These are phyloP conservation scores for Salminus brasiliensis DNA, from an alignment of 2,113 vertebrate genomes.

Conservation along the genomic window DNA sequence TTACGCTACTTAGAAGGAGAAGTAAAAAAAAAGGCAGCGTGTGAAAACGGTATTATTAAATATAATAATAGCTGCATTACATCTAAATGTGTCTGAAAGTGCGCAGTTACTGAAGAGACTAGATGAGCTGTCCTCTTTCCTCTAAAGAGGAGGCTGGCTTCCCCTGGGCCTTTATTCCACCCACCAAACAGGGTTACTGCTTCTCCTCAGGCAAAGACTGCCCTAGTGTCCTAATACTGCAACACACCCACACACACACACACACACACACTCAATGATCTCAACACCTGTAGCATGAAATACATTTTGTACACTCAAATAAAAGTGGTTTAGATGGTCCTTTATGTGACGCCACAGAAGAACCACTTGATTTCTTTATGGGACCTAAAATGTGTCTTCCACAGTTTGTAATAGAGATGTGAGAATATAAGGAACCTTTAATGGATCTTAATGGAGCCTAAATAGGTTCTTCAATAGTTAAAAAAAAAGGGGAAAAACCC, in stretches of 20 bases:
- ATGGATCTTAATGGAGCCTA: too few species aligned
- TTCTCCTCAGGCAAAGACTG: slow-evolving; percentile 71
- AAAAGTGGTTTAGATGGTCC: background rate
- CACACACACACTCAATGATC: background rate
- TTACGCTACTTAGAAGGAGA: slow-evolving; percentile 58
- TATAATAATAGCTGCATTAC: slow-evolving; percentile 58
- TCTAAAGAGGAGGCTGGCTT: slow-evolving; percentile 52
- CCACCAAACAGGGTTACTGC: slow-evolving; percentile 73
- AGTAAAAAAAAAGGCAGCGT: slow-evolving; percentile 23
- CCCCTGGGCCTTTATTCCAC: slow-evolving; percentile 53
- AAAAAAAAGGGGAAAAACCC: too few species aligned
- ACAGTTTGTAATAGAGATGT: too few species aligned
- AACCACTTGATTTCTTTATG: too few species aligned
- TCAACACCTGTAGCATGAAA: background rate
- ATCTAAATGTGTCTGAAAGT: slow-evolving; percentile 54
- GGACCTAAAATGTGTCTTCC: too few species aligned
- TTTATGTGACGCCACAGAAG: too few species aligned
- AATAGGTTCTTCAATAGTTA: too few species aligned
- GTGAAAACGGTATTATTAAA: slow-evolving; percentile 55
- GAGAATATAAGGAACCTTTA: too few species aligned
- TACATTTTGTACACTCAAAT: background rate
- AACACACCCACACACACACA: slow-evolving; percentile 23
- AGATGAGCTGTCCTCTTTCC: slow-evolving; percentile 61
- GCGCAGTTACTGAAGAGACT: slow-evolving; percentile 60
- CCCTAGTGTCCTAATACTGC: slow-evolving; percentile 70